Percentiles rank a stretch among this genome's conserved stretches.
phyloP scores from a whole-genome alignment of 2,113 vertebrate species.

The Meleagris gallopavo region DNA sequence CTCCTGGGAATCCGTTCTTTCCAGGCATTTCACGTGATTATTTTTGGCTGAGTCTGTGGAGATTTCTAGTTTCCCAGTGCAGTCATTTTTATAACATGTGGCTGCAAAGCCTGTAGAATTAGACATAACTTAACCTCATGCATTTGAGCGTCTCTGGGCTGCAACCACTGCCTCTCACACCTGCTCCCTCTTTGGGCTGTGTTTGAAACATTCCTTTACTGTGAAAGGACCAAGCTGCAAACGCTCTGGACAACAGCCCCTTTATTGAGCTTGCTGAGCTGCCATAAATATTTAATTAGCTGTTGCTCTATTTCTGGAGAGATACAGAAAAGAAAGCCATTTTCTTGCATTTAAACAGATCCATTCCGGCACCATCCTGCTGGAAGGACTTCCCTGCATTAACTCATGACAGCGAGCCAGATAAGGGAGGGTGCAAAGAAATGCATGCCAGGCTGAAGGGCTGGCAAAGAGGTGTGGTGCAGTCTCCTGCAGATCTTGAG shows the following conservation, averaged over 20 bases:
- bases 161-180: slow-evolving; percentile 8
- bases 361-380: neutral
- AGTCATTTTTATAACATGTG: slow-evolving; percentile 42
- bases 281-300: slow-evolving; percentile 49
- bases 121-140: neutral
- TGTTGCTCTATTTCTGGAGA: slow-evolving; percentile 34
- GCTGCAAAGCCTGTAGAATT: slow-evolving; percentile 31
- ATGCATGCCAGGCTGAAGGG: neutral
- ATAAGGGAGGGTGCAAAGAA: neutral
- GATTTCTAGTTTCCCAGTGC: slow-evolving; percentile 40
- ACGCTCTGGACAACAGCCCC: slow-evolving; percentile 35
- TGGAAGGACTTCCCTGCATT: neutral
- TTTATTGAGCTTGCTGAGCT: slow-evolving; percentile 16
- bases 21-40: slow-evolving; percentile 36
- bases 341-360: slow-evolving; percentile 17
- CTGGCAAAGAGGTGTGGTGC: neutral
- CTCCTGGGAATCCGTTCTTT: slow-evolving; percentile 52
- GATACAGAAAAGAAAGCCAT: neutral
- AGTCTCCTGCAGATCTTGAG: neutral
- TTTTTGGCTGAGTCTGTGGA: slow-evolving; percentile 58
- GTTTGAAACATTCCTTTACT: neutral
- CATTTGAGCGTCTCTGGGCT: neutral
- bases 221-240: neutral
- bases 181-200: neutral
- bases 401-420: neutral